Evolutionary conservation across 2,797 vertebrate species (phyloP).

Genomic region (Artibeus lituratus): DNA sequence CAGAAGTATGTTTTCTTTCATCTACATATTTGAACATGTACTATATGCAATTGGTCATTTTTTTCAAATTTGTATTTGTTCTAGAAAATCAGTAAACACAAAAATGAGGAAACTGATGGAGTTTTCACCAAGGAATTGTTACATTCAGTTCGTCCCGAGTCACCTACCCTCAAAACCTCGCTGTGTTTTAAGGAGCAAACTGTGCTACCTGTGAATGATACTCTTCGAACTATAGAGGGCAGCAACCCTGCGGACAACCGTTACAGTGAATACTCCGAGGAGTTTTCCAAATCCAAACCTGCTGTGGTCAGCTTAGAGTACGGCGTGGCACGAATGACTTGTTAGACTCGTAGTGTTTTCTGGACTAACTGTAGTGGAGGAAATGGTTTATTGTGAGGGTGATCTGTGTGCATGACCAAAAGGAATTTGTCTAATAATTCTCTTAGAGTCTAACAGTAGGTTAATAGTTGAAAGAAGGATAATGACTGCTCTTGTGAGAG

Average conservation of each 20-base stretch:
- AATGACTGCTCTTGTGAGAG: slow-evolving; percentile 26
- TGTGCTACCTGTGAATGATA: slow-evolving; percentile 77
- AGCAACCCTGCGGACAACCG: slow-evolving; percentile 92
- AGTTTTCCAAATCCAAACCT: slow-evolving; percentile 91
- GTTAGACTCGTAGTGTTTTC: slow-evolving; percentile 80
- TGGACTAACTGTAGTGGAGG: slow-evolving; percentile 30
- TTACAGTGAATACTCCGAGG: slow-evolving; percentile 85
- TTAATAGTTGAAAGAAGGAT: slow-evolving; percentile 12
- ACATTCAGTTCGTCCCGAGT: slow-evolving; percentile 80
- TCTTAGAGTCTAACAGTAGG: slow-evolving; percentile 71
- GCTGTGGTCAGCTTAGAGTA: slow-evolving; percentile 94
- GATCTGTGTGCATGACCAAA: slow-evolving; percentile 67
- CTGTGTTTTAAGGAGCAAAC: slow-evolving; percentile 88
- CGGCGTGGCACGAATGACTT: slow-evolving; percentile 97
- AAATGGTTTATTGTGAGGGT: slow-evolving; percentile 47
- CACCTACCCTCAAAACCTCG: slow-evolving; percentile 86
- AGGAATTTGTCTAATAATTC: slow-evolving; percentile 56
- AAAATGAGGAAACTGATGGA: slow-evolving; percentile 80
- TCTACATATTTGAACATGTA: background rate
- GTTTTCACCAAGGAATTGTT: slow-evolving; percentile 81
- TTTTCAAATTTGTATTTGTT: slow-evolving; percentile 60
- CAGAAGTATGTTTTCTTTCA: background rate
- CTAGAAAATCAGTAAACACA: slow-evolving; percentile 90
- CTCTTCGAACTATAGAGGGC: slow-evolving; percentile 94
- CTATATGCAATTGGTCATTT: background rate